Evolutionary conservation across 2,888 invertebrate species (phyloP), one percentile per base, ranked within the genome.

Genomic region (Orthosia gracilis): DNA sequence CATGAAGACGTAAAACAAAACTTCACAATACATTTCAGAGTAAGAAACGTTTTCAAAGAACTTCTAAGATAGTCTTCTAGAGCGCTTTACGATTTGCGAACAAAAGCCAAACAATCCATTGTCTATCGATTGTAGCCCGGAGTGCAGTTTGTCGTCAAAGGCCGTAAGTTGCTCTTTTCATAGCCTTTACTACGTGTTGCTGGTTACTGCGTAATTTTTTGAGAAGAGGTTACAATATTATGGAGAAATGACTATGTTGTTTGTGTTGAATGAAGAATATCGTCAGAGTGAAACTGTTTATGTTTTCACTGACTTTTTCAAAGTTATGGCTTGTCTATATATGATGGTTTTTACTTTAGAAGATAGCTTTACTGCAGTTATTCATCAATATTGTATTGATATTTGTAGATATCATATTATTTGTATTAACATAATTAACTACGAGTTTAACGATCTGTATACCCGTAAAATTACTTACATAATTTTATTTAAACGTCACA

Each of bases 111-210:
- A 94, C 94, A 94, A 93, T 94, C 93, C 92, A 94, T 94, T 95
- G 94, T 95, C 93, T 94, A 95, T 94, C 92, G 95, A 94, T 92
- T 94, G 92, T 93, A 91, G 92, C 92, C 92, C 78, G 84, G 89
- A 94, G 94, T 93, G 95, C 92, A 94, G 93, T 94, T 94, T 93
- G 94, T 94, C 91, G 93, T 95, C 95, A 94, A 94, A 95, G 93
- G 89, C 91, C 89, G 89, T 91, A 92, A 92, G 89, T 91, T 90
- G 90, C 88, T 90, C 91, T 89, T 91, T 91, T 90, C 87, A 87
- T 78, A 73, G 79, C 80, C 86, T 82, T 90, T 91, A 92, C 92
- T 89, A 92, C 85, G 87, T 90, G 89, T 91, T 84, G 80, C 86
- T 69, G 80, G 86, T 86, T 87, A 88, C 73, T 76, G 73, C 76